A percentile compares a stretch with the other conserved stretches of the same genome.
Evolutionary conservation across 2,113 vertebrate species (phyloP).

Genomic region (Osmerus eperlanus): DNA sequence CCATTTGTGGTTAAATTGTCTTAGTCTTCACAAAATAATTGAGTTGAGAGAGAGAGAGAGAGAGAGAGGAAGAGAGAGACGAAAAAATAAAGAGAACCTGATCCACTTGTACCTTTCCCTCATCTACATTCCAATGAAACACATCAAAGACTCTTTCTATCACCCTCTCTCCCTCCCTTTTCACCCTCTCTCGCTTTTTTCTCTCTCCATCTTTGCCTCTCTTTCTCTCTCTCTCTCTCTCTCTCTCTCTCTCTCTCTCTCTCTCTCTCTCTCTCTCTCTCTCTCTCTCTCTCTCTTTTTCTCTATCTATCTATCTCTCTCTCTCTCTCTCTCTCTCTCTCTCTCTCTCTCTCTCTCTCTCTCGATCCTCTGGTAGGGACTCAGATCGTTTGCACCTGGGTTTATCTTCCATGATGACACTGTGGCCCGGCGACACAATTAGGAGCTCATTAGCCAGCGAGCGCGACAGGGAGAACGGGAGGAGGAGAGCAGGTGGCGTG

Average conservation of each 20-base stretch:
- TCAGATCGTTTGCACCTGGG: slow-evolving; percentile 37
- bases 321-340: slow-evolving; percentile 11
- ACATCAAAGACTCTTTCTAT: slow-evolving; percentile 13
- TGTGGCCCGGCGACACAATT: slow-evolving; percentile 59
- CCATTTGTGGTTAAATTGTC: no score
- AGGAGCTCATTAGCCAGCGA: slow-evolving; percentile 59
- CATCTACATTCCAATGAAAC: slow-evolving; percentile 46
- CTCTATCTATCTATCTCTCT: no score
- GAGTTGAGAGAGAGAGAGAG: not conserved
- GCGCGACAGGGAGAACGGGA: slow-evolving; percentile 36
- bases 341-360: slow-evolving; percentile 20
- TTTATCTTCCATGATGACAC: slow-evolving; percentile 48
- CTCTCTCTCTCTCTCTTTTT: slow-evolving; percentile 10
- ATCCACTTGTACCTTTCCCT: slow-evolving; percentile 19
- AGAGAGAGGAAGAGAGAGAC: slow-evolving; percentile 4
- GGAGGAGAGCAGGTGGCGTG: slow-evolving; percentile 14
- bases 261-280: slow-evolving; percentile 22
- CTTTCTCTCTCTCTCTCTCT: slow-evolving; percentile 12
- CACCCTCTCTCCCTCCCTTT: slow-evolving; percentile 5
- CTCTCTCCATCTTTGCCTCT: slow-evolving; percentile 12
- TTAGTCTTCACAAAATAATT: no score
- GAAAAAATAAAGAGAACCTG: not conserved
- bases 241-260: slow-evolving; percentile 21
- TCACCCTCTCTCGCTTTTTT: slow-evolving; percentile 12
- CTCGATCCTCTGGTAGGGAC: slow-evolving; percentile 33